Base-by-base conservation (phyloP, 1,140 invertebrate genomes). In the Drosophila auraria region DNA sequence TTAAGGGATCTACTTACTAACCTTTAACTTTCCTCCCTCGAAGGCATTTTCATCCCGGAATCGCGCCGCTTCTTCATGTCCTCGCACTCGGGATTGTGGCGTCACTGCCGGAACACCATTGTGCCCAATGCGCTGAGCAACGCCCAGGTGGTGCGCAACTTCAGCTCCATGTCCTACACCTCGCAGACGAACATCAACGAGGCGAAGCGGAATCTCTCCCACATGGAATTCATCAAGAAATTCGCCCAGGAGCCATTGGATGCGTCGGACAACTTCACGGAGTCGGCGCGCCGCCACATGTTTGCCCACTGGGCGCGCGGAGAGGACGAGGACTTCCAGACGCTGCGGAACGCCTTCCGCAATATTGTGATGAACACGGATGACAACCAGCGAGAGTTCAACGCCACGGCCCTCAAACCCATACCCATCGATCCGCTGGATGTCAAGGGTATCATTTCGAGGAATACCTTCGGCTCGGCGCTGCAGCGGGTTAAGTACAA, bases 51-150 rank as follows among this genome's bases (percentile, higher is more conserved):
- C 53, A 91, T 95, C 30, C 94, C 94, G 0, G 93, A 93, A 61
- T 95, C 94, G 42, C 78, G 93, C 8, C 91, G 94, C n/a, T 95
- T 94, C 77, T 94, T 95, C 56, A 93, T 96, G 65, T 93, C 92
- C 59, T 95, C 94, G 63, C 94, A 96, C 68, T 95, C 95, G 9
- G 96, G 96, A 0, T 93, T 97, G 2, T 97, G 96, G 95, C 94
- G 94, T 51, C 95, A 95, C 45, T 97, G 96, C 80, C 86, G 94
- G 36, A 92, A 92, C 23, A 92, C 89, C 14, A 87, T 82, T 14
- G 81, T 86, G 23, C 92, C 92, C 11, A 92, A 87, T 68, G 80
- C 91, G 0, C 12, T 90, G 8, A 73, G 71, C 17, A 90, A 90
- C 73, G 80, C 91, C 33, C 65, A 78, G 54, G 91, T 92, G 12